Percentiles rank a stretch among this genome's conserved stretches.
Evolutionary conservation across 35 echinoderm and acorn worm species (phyloP).

Genomic region (Chiridota heheva): DNA sequence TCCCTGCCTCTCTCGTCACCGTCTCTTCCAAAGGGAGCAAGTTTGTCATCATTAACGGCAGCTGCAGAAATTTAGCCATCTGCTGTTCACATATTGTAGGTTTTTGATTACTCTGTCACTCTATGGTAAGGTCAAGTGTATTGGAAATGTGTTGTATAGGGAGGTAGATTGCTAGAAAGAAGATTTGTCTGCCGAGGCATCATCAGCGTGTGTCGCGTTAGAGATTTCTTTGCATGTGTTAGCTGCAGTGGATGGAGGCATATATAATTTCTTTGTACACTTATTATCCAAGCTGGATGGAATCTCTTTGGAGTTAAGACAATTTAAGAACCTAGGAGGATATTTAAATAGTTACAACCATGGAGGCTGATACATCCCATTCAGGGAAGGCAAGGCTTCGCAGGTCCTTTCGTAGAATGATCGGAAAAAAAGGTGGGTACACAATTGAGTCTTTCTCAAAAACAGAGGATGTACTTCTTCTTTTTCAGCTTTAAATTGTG

Average conservation of each 20-base stretch:
- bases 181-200: not conserved
- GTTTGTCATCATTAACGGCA: slow-evolving; percentile 18
- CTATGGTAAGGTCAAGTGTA: slow-evolving; percentile 41
- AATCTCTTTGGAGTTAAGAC: no score
- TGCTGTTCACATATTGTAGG: slow-evolving; percentile 31
- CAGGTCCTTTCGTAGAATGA: slow-evolving; percentile 32
- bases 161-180: slow-evolving; percentile 18
- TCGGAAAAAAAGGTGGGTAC: slow-evolving; percentile 36
- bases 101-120: slow-evolving; percentile 52
- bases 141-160: slow-evolving; percentile 17
- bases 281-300: no score
- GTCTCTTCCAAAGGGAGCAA: slow-evolving; percentile 34
- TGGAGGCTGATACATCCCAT: slow-evolving; percentile 38
- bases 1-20: slow-evolving; percentile 37
- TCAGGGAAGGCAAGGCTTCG: slow-evolving; percentile 30
- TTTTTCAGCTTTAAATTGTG: no score
- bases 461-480: no score
- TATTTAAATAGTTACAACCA: no score
- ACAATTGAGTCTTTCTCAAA: no score
- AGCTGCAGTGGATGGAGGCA: no score
- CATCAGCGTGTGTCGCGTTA: slow-evolving; percentile 35
- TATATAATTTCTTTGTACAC: no score
- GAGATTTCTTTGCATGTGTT: no score
- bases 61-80: slow-evolving; percentile 48
- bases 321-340: no score